Base-by-base conservation (phyloP, 2,888 invertebrate species). In the Vannuccia rotundouncinata region DNA sequence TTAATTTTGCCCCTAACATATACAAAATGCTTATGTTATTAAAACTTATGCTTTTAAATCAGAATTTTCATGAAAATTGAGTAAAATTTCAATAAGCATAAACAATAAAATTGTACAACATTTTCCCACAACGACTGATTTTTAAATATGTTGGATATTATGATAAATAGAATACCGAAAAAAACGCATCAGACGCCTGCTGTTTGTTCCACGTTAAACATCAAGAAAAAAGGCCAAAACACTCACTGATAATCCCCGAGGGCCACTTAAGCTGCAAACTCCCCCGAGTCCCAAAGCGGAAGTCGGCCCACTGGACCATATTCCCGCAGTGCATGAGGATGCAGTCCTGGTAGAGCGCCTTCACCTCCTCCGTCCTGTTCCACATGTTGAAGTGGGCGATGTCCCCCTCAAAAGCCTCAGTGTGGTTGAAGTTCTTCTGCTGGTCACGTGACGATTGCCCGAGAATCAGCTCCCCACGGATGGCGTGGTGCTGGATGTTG, bases 221-320 rank as follows among this genome's bases (percentile, higher is more conserved):
- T n/a, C n/a, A n/a, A n/a, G n/a, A n/a, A n/a, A n/a, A 45, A 45
- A 17, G 17, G 17, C 45, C 45, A 17, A 66, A 2, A 5, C 13
- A 22, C 66, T 66, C 25, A 66, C 66, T 66, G 10, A 66, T 59
- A 29, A 86, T 84, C n/a, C 85, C 84, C 0, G 88, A 86, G 0
- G 88, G 88, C 88, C 88, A 88, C 59, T 86, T 82, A 82, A 88
- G 85, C 74, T 84, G 84, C 84, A 88, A 84, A 1, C 84, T 84
- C 0, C 88, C 88, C 29, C 88, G 82, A 0, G 88, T 88, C 0
- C 88, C 88, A 31, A 85, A 84, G 27, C 88, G 82, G 81, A 88
- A 86, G 81, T 88, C 87, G 45, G 86, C 86, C 88, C 88, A 88
- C 82, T 87, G 85, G 0, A 87, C 85, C 0, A 85, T 87, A 81